Conservation (phyloP, 23 tunicate genomes). For the Botrylloides violaceus region DNA sequence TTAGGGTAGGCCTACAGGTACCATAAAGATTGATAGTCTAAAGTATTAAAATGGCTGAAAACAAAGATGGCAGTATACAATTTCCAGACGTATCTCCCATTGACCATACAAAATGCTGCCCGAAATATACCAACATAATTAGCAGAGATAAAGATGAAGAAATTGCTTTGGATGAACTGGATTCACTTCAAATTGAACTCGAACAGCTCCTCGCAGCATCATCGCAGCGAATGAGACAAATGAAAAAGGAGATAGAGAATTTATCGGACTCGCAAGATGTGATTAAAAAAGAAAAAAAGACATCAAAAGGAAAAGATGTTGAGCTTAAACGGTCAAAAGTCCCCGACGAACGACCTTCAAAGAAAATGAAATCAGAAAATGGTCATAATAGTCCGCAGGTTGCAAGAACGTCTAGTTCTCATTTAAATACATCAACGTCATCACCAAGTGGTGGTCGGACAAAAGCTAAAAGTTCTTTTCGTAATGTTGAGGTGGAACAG, state of each 20-base stretch:
- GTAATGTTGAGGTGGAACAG: neutral
- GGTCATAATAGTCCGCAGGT: constrained; percentile 27
- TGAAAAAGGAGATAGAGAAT: constrained; percentile 36
- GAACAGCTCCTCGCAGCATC: constrained; percentile 64
- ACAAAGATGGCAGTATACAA: constrained; percentile 33
- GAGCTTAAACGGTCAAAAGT: constrained; percentile 39
- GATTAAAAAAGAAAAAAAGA: constrained; percentile 57
- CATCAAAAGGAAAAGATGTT: constrained; percentile 33
- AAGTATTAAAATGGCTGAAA: constrained; percentile 20
- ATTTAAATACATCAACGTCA: constrained; percentile 23
- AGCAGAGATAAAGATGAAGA: constrained; percentile 35
- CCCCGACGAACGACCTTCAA: constrained; percentile 47
- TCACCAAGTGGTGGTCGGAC: constrained; percentile 41
- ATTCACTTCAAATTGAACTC: constrained; percentile 61
- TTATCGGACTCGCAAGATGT: constrained; percentile 38
- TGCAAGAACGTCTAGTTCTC: neutral
- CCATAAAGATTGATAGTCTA: no score
- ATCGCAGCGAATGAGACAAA: constrained; percentile 53
- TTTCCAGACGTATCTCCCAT: constrained; percentile 59
- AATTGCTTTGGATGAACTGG: constrained; percentile 54
- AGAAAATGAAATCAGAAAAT: constrained; percentile 60
- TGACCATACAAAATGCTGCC: constrained; percentile 69
- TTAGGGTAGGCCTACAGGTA: no score
- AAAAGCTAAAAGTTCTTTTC: constrained; percentile 36
- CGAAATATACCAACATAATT: constrained; percentile 46